Evolutionary conservation across 1,140 invertebrate genomes (phyloP).

Genomic region (Pteromalus puparum): DNA sequence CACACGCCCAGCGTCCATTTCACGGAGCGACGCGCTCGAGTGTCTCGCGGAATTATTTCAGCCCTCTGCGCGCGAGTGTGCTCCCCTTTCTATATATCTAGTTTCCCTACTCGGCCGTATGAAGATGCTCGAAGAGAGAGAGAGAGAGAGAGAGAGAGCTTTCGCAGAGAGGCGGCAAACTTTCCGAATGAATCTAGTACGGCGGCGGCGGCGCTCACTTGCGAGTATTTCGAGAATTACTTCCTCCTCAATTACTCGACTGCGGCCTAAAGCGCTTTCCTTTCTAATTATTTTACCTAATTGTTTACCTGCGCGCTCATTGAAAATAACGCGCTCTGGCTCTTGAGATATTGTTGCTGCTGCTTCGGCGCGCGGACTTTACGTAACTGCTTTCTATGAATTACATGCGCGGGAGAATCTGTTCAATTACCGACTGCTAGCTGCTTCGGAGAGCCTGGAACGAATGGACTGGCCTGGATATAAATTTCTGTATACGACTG

Average conservation of each 20-base stretch:
- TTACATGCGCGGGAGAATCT: too few species aligned
- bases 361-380: neutral
- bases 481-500: neutral
- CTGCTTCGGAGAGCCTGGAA: too few species aligned
- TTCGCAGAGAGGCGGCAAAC: slow-evolving; percentile 26
- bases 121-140: slow-evolving; percentile 12
- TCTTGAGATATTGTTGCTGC: neutral
- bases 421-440: too few species aligned
- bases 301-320: slow-evolving; percentile 13
- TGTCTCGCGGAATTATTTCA: slow-evolving; percentile 67
- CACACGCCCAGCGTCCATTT: slow-evolving; percentile 60
- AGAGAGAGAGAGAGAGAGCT: neutral
- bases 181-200: slow-evolving; percentile 40
- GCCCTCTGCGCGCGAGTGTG: slow-evolving; percentile 42
- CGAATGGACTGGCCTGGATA: neutral
- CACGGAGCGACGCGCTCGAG: slow-evolving; percentile 65
- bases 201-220: neutral
- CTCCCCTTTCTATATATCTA: slow-evolving; percentile 3
- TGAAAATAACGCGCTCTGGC: neutral
- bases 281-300: slow-evolving; percentile 22
- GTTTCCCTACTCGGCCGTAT: neutral
- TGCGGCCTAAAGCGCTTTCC: slow-evolving; percentile 4
- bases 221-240: slow-evolving; percentile 36
- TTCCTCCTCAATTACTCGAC: slow-evolving; percentile 24
- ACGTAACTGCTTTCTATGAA: too few species aligned